Conservation (phyloP, 2,113 vertebrate species). For the Leucopsar rothschildi region DNA sequence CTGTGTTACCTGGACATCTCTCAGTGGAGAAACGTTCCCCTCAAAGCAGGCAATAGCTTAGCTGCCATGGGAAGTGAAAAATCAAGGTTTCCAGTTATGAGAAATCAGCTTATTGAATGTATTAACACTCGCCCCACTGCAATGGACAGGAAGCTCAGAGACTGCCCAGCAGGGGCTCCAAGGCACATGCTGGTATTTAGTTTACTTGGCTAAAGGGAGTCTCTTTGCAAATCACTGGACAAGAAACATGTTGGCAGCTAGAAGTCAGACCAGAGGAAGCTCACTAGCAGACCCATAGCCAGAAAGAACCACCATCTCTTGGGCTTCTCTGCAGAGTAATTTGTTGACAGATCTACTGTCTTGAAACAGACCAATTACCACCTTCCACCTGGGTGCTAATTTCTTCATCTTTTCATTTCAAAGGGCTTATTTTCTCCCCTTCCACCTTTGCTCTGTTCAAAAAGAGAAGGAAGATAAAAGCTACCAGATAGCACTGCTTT, state of each 20-base stretch:
- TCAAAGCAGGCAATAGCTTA: background rate
- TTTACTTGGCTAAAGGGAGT: background rate
- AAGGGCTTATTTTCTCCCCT: background rate
- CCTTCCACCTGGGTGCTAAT: background rate
- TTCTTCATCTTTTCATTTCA: conserved; percentile 19
- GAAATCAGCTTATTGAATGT: background rate
- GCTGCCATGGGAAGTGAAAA: background rate
- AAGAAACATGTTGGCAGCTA: background rate
- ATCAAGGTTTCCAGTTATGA: background rate
- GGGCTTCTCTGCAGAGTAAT: background rate
- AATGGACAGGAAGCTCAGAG: background rate
- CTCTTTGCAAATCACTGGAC: background rate
- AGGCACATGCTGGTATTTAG: background rate
- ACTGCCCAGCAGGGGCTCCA: background rate
- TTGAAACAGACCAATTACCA: background rate
- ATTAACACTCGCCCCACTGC: background rate
- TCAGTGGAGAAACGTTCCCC: background rate
- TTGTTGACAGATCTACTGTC: background rate
- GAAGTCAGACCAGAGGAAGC: background rate
- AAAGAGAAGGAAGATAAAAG: background rate
- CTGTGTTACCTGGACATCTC: background rate
- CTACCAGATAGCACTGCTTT: background rate
- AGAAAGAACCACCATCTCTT: background rate
- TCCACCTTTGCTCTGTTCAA: background rate
- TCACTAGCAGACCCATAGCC: background rate